phyloP scores from a whole-genome alignment of 2,797 vertebrate species.

The Pampus argenteus region DNA sequence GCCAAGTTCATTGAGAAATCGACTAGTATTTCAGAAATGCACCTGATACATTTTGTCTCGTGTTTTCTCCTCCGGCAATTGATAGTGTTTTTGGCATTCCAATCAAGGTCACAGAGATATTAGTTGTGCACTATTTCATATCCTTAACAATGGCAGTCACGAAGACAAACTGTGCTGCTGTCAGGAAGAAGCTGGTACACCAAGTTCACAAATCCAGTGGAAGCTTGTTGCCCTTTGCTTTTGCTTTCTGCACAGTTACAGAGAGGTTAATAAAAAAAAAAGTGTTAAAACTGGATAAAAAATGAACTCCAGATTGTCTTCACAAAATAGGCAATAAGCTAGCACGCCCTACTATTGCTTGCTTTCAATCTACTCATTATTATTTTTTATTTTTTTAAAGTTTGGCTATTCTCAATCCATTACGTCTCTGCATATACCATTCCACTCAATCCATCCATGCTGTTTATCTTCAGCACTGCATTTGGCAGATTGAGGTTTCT shows the following conservation, averaged over 20 bases:
- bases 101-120: conserved; percentile 64
- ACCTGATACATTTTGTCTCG: conserved; percentile 45
- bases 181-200: conserved; percentile 23
- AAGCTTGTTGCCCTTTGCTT: conserved; percentile 23
- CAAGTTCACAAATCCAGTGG: conserved; percentile 36
- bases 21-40: conserved; percentile 65
- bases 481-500: conserved; percentile 72
- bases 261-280: conserved; percentile 41
- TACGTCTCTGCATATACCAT: conserved; percentile 45
- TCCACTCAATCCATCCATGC: conserved; percentile 63
- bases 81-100: conserved; percentile 65
- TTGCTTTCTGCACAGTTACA: conserved; percentile 29
- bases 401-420: conserved; percentile 29
- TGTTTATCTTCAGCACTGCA: conserved; percentile 75
- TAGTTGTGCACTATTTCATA: conserved; percentile 38
- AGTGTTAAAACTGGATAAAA: conserved; percentile 38
- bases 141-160: conserved; percentile 60
- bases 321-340: conserved; percentile 35
- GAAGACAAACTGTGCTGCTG: conserved; percentile 58
- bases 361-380: conserved; percentile 21
- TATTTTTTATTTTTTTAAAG: background rate
- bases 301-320: conserved; percentile 45
- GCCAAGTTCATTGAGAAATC: conserved; percentile 82
- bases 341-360: conserved; percentile 5
- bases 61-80: conserved; percentile 17